Base-by-base conservation (phyloP, 2,797 vertebrate genomes). In the Phrynocephalus forsythii region DNA sequence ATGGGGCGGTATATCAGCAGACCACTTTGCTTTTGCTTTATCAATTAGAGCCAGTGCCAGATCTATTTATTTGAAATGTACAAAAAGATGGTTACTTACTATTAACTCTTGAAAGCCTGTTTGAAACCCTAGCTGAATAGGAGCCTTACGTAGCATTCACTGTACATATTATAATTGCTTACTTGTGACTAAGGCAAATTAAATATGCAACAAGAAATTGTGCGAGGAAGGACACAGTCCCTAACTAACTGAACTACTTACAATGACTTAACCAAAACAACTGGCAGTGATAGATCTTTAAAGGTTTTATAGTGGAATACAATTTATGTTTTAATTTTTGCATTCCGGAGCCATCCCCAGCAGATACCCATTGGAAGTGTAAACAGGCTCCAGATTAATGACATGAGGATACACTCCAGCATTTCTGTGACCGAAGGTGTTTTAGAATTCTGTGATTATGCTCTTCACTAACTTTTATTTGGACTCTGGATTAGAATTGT, bases 401-500 rank as follows among this genome's bases (percentile, higher is more conserved):
- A 7, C 18, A 24, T 20, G 3, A 44, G 50, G 79, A 86, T 72
- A 28, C 13, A 50, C 38, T 75, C 24, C 38, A 75, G 28, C 66
- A 18, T 63, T 48, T 73, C 50, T 66, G 4, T 3, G 1, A 10
- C 38, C 20, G 44, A 50, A 26, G 16, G 10, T n/a, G 26, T 18
- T 81, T 69, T 77, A 9, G 11, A 77, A 56, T 22, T 56, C 11
- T 81, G 56, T 66, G 24, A 68, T 26, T 18, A 7, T 50, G 22
- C 20, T 80, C 18, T 73, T 0, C 67, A 26, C 28, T 86, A 90
- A 69, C 0, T 22, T 79, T 13, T 67, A 26, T 89, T 3, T 30
- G 26, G 33, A 13, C 9, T 66, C n/a, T 91, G 81, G 33, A 79
- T 86, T 77, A 48, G 44, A 44, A 11, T 73, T 84, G 33, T 84